A percentile compares a stretch with the other conserved stretches of the same genome.
Evolutionary conservation across 2,113 vertebrate genomes (phyloP).

Genomic region (Callipepla californica): DNA sequence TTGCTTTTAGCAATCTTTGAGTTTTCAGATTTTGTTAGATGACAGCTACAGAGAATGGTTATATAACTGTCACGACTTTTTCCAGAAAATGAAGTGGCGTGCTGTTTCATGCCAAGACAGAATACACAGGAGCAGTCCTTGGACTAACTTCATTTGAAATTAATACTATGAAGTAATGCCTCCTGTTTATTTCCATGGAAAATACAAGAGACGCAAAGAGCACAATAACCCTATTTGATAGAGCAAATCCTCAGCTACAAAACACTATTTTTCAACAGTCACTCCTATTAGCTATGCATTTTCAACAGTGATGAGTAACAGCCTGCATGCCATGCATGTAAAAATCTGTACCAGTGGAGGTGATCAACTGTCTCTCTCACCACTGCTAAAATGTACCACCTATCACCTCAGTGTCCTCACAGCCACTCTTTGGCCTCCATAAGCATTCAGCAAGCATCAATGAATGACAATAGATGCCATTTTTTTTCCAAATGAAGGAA

Average conservation of each 20-base stretch:
- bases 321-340: not conserved
- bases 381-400: not conserved
- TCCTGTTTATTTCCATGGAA: not conserved
- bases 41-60: not conserved
- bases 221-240: not conserved
- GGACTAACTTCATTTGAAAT: not conserved
- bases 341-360: not conserved
- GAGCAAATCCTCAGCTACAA: not conserved
- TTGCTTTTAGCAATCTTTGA: not conserved
- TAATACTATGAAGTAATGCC: not conserved
- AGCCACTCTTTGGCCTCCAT: not conserved
- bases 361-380: not conserved
- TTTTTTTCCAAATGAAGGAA: too few species aligned
- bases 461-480: not conserved
- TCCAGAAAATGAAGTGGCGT: not conserved
- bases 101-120: not conserved
- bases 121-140: not conserved
- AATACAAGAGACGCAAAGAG: not conserved
- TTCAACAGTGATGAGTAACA: not conserved
- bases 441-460: not conserved
- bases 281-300: not conserved
- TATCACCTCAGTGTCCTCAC: not conserved
- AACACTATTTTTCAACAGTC: not conserved
- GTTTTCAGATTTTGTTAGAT: not conserved
- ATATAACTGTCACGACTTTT: not conserved